Conservation (phyloP, 2,797 vertebrate genomes). For the Danio choprae region DNA sequence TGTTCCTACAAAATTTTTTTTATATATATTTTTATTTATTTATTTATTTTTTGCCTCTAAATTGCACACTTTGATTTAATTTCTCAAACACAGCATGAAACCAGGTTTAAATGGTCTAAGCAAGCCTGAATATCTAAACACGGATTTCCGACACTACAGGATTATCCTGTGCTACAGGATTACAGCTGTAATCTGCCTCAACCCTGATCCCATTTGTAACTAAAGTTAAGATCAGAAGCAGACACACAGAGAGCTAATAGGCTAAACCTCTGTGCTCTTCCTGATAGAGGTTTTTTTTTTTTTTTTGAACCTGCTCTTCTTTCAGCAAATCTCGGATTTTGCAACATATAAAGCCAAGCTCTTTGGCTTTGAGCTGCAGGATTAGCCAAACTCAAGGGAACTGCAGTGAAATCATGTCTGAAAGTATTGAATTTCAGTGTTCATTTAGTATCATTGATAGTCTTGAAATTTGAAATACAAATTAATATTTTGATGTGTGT, state of each 20-base stretch:
- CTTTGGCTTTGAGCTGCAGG: background rate
- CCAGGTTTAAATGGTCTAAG: slow-evolving; percentile 57
- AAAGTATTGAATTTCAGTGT: slow-evolving; percentile 69
- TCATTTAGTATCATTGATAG: no score
- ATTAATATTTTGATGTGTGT: no score
- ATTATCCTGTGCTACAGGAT: slow-evolving; percentile 83
- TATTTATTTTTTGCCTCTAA: no score
- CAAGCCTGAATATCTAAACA: background rate
- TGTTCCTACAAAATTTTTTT: no score
- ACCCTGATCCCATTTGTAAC: slow-evolving; percentile 69
- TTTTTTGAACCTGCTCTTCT: background rate
- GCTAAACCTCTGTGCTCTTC: background rate
- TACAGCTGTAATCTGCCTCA: slow-evolving; percentile 80
- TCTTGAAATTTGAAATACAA: no score
- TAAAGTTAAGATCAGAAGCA: slow-evolving; percentile 10
- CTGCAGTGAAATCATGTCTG: slow-evolving; percentile 60
- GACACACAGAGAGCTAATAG: background rate
- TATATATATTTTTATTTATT: no score
- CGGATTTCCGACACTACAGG: slow-evolving; percentile 77
- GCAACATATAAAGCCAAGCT: background rate
- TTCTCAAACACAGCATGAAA: background rate
- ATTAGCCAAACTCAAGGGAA: background rate
- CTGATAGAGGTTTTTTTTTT: background rate
- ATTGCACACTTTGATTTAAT: background rate
- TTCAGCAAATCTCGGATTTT: background rate